Base-by-base conservation (phyloP, 2,888 invertebrate genomes). In the Agonopterix alstromeriana region DNA sequence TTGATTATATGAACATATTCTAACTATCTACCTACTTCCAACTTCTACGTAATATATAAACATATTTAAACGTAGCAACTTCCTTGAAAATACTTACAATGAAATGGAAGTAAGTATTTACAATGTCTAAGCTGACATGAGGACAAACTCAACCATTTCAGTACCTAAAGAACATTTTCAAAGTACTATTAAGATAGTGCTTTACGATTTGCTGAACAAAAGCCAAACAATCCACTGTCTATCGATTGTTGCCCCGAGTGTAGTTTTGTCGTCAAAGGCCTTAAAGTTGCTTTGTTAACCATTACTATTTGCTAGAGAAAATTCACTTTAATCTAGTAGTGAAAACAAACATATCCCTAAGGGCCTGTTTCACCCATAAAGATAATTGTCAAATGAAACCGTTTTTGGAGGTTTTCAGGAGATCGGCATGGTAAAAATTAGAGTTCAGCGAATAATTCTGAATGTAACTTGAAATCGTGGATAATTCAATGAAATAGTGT, bases 211-310 rank as follows among this genome's bases (percentile, higher is more conserved):
- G 69, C 65, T 27, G 73, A 80, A 82, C 80, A 82, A 82, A 82
- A 77, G 77, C 69, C 73, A 80, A 82, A 81, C 82, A 82, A 77
- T 80, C 77, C 73, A 79, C 82, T 83, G 82, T 83, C 77, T 81
- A 83, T 82, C 73, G 83, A 79, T 76, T 81, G 75, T 77, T 73
- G 76, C 76, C 74, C 53, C 58, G 67, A 80, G 80, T 77, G 83
- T 73, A 80, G 77, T 82, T 27, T 81, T 78, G 79, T 81, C 73
- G 77, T 84, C 84, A 82, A 82, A 84, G 77, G 67, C 72, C 66
- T 67, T 71, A 75, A n/a, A 74, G 67, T 70, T 70, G 11, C 27
- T 35, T 35, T 46, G 10, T 38, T 5, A 35, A 40, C 4, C 42
- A 10, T 42, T 46, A 46, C 42, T 42, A 42, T 38, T 27, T 27